Conservation (phyloP, 2,888 invertebrate species). For the Drosophila affinis region DNA sequence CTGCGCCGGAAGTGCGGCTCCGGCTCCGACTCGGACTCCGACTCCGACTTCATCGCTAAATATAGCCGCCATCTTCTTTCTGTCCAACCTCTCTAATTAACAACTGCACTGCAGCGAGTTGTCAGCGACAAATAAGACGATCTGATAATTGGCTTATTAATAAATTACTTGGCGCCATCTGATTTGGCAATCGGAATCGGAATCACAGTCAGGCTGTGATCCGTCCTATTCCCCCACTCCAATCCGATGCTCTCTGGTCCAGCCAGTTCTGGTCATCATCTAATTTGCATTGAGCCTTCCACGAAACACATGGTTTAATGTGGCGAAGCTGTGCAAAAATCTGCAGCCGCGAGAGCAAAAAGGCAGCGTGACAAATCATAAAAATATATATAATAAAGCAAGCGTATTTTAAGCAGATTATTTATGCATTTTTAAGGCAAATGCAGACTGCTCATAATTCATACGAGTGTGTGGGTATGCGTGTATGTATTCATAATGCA, state of each 20-base stretch:
- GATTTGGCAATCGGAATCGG: constrained; percentile 53
- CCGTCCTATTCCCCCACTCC: background rate
- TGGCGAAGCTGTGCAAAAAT: constrained; percentile 42
- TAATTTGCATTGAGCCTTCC: constrained; percentile 56
- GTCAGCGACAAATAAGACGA: constrained; percentile 74
- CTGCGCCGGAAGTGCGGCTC: constrained; percentile 71
- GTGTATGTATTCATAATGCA: constrained; percentile 25
- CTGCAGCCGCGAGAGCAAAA: constrained; percentile 44
- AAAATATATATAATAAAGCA: constrained; percentile 37
- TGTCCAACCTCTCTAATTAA: constrained; percentile 50
- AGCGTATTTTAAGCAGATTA: constrained; percentile 52
- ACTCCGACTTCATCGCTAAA: constrained; percentile 70
- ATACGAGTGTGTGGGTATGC: background rate
- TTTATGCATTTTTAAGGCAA: constrained; percentile 60
- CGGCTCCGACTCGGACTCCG: constrained; percentile 12
- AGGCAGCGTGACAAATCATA: constrained; percentile 37
- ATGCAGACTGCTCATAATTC: constrained; percentile 43
- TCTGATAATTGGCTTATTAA: constrained; percentile 75
- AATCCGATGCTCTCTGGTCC: constrained; percentile 1
- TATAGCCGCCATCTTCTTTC: constrained; percentile 54
- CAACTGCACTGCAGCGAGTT: constrained; percentile 57
- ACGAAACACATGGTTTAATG: constrained; percentile 16
- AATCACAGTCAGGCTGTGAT: background rate
- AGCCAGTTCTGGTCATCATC: constrained; percentile 21
- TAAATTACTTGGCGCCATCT: constrained; percentile 78